Percentiles rank a stretch among this genome's conserved stretches.
Evolutionary conservation across 2,797 vertebrate genomes (phyloP).

Genomic region (Sciurus vulgaris): DNA sequence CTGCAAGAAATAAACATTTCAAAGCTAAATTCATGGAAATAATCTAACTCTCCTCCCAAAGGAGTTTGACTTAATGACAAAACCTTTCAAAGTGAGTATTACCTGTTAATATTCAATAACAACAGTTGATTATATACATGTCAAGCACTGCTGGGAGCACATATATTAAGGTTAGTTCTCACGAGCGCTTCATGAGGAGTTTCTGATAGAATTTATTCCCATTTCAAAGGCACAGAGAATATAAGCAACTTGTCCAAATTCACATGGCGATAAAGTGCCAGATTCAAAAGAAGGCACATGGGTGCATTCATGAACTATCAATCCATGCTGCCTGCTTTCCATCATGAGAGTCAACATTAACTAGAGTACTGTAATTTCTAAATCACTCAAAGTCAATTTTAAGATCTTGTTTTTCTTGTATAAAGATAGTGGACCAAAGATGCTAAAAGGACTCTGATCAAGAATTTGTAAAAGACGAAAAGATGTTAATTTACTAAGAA

Average conservation of each 20-base stretch:
- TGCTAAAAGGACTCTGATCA: not conserved
- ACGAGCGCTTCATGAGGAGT: not conserved
- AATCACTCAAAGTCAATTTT: constrained; percentile 11
- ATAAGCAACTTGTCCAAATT: not conserved
- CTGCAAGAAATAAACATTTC: constrained; percentile 87
- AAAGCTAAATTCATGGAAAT: constrained; percentile 32
- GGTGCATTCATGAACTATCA: not conserved
- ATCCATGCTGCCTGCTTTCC: not conserved
- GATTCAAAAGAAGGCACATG: constrained; percentile 23
- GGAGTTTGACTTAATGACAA: constrained; percentile 17
- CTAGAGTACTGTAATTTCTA: not conserved
- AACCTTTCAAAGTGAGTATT: constrained; percentile 6
- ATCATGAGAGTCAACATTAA: not conserved
- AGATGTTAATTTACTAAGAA: not conserved
- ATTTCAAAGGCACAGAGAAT: not conserved
- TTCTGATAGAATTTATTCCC: not conserved
- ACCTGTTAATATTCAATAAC: not conserved
- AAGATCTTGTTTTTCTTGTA: constrained; percentile 35
- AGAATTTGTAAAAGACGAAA: constrained; percentile 5
- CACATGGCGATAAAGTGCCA: not conserved
- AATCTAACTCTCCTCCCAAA: not conserved
- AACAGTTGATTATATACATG: not conserved
- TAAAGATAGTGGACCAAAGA: not conserved
- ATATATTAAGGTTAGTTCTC: not conserved
- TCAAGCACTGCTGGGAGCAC: not conserved